Evolutionary conservation across 1,140 invertebrate genomes (phyloP), one percentile per base, ranked within the genome.

Genomic region (Caenorhabditis tropicalis): DNA sequence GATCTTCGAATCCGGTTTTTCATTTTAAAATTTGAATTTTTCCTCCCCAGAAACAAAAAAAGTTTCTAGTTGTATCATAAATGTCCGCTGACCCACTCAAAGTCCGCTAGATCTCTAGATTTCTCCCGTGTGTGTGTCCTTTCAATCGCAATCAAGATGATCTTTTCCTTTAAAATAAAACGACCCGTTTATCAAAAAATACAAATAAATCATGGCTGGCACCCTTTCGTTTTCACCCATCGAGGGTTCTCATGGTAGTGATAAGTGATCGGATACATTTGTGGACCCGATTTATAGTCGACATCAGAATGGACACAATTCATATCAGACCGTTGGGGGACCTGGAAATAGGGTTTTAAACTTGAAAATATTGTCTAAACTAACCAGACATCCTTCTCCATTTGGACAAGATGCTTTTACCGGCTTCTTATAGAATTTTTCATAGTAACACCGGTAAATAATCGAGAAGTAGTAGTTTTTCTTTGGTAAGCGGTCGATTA

Each of bases 401-500:
- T 65, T 65, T 24, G 58, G 58, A 65, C 58, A 65, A n/a, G n/a
- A n/a, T n/a, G n/a, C 19, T 65, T 16, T 36, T 15, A 19, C 31
- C 36, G 29, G 29, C 24, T 65, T 65, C 36, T 65, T 65, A 16
- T 65, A 65, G 31, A 65, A 65, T 65, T 65, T 65, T 33, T 65
- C 58, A 36, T 65, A 65, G 19, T 65, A 65, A 24, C 58, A 65
- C 0, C 58, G 58, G 21, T 65, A 65, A 24, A 65, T 65, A 33
- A 65, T 65, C 9, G 58, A 31, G 16, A 65, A 65, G 16, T 65
- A 65, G 15, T 65, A 65, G 12, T 29, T 19, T 36, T 33, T 12
- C 29, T 33, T 65, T 33, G 58, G 58, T n/a, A 2, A 65, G 58
- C 1, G 33, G 19, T 36, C 19, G 21, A 19, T 29, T 31, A n/a